Evolutionary conservation across 2,888 invertebrate genomes (phyloP), one percentile per base, ranked within the genome.

Genomic region (Leucophora obtusa): DNA sequence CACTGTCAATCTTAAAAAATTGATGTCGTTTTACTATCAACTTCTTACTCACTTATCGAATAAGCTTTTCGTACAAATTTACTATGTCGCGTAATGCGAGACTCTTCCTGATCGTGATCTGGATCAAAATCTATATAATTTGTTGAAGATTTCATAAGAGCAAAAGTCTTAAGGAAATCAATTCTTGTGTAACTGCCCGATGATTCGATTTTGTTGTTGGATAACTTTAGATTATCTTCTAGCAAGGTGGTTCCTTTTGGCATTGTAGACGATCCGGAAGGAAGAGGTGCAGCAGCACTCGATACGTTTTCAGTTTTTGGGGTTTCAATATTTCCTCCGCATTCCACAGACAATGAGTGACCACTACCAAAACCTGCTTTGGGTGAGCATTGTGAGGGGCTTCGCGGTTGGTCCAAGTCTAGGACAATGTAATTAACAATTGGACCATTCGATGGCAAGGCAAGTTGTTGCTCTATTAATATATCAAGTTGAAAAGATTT

Each of bases 161-260:
- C 98, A 69, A 95, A 95, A 0, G 98, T 98, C 91, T 96, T 96
- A 86, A 97, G 95, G 90, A 98, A 98, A 91, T 98, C 98, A 85
- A 98, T 98, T 1, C 96, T 87, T 7, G 89, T 88, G 50, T 87
- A 87, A 28, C 87, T 89, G 0, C 85, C 86, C 0, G 86, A 84
- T 15, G 82, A 81, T 47, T 84, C 84, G 43, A 72, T 80, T 75
- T 82, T 71, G n/a, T 56, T 70, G 43, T 71, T 70, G 15, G 74
- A 56, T 15, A 63, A 24, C 17, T 65, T 73, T 14, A 69, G 58
- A 63, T 58, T 60, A 21, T 68, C 54, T 54, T 82, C 62, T 24
- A 17, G 54, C 24, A 77, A 69, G 62, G 82, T 77, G 24, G 66
- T 76, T 17, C 79, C 62, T 8, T 69, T 76, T 62, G 82, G 71